Evolutionary conservation across 1,140 invertebrate genomes (phyloP), one percentile per base, ranked within the genome.

Genomic region (Euschistus heros): DNA sequence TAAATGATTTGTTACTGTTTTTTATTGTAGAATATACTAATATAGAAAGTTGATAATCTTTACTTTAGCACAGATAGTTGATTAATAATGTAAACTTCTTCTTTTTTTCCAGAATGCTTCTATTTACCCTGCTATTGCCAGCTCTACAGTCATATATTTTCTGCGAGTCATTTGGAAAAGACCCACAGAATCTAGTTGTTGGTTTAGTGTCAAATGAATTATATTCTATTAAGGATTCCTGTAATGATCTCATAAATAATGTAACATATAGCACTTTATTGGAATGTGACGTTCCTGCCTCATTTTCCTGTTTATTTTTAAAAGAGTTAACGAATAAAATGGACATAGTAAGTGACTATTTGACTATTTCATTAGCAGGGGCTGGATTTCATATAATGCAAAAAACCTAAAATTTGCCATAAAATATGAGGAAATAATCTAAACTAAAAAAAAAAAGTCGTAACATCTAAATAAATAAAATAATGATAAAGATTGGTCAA

Each of bases 71-170:
- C n/a, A n/a, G n/a, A n/a, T n/a, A n/a, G n/a, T n/a, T n/a, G n/a
- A n/a, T n/a, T n/a, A n/a, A n/a, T n/a, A n/a, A n/a, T n/a, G n/a
- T n/a, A n/a, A n/a, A n/a, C n/a, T 59, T 57, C 52, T 67, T 54
- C 70, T 61, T 50, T 71, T 71, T 63, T 78, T 79, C 59, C 75
- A 91, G 89, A 2, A 83, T 87, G 7, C 75, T 92, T 13, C 72
- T 87, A 63, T 95, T 94, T 73, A 84, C 91, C 62, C 78, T 93
- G 26, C 68, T 91, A 27, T 84, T 95, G 68, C 92, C 93, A 1
- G 77, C 91, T 3, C 73, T 93, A 10, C 84, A 94, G 80, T 78
- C 88, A n/a, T 76, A 84, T 6, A 76, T 87, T 0, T 94, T 94
- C 74, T 89, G 92, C 75, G 69, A 86, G 33, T 84, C 89, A 15